Percentiles rank a stretch among this genome's conserved stretches.
These are phyloP conservation scores for Zaprionus ghesquierei DNA, from an alignment of 1,140 invertebrate species.

Conservation along the genomic window DNA sequence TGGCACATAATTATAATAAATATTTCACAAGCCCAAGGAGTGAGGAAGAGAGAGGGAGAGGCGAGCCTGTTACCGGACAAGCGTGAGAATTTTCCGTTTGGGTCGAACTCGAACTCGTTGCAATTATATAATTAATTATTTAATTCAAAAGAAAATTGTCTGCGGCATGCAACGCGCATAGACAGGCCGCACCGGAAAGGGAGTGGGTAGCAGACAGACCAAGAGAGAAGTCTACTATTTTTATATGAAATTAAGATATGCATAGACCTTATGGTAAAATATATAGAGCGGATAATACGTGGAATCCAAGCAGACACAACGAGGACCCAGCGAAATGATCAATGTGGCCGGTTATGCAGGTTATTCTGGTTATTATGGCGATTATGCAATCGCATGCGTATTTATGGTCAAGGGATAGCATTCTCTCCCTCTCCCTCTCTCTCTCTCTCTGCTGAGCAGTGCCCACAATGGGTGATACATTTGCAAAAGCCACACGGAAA, in stretches of 20 bases:
- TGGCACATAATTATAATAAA: slow-evolving; percentile 72
- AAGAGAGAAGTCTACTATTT: not conserved
- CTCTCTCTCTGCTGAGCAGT: slow-evolving; percentile 14
- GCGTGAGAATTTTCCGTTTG: slow-evolving; percentile 52
- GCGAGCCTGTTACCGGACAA: slow-evolving; percentile 16
- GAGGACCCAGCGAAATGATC: slow-evolving; percentile 13
- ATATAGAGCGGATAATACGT: not conserved
- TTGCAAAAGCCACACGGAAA: slow-evolving; percentile 75
- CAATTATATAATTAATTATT: slow-evolving; percentile 64
- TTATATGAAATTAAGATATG: not conserved
- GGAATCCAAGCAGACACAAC: not conserved
- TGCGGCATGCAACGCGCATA: slow-evolving; percentile 36
- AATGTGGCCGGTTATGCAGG: slow-evolving; percentile 20
- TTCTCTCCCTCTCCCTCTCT: not conserved
- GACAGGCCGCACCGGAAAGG: slow-evolving; percentile 16
- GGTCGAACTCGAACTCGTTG: slow-evolving; percentile 31
- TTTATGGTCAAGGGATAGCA: slow-evolving; percentile 13
- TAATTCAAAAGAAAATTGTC: slow-evolving; percentile 62
- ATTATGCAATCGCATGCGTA: slow-evolving; percentile 31
- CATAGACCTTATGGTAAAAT: not conserved
- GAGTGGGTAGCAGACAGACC: not conserved
- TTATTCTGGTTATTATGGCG: slow-evolving; percentile 38
- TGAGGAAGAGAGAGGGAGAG: not conserved
- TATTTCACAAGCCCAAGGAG: slow-evolving; percentile 49
- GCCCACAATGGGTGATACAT: slow-evolving; percentile 56